phyloP scores from a whole-genome alignment of 1,140 invertebrate species.

The Geopemphigus sp. region DNA sequence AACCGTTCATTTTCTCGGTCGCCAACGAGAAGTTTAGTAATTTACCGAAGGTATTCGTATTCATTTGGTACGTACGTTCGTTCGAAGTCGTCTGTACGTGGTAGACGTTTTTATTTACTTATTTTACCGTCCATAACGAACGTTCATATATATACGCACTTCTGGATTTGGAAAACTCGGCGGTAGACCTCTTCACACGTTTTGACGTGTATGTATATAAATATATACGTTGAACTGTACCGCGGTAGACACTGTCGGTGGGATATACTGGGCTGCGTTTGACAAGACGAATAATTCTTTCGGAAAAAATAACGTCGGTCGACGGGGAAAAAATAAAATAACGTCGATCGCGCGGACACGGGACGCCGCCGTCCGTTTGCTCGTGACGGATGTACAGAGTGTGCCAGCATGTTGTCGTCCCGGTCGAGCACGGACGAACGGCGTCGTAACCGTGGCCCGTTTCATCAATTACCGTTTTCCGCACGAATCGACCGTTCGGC shows the following conservation, averaged over 20 bases:
- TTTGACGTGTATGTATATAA: neutral
- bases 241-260: neutral
- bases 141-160: too few species aligned
- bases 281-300: conserved; percentile 31
- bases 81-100: neutral
- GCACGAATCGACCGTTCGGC: too few species aligned
- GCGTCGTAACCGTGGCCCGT: neutral
- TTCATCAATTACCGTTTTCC: too few species aligned
- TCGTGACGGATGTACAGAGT: conserved; percentile 9
- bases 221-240: neutral
- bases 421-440: neutral
- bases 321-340: neutral
- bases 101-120: conserved; percentile 6
- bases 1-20: conserved; percentile 8
- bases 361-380: neutral
- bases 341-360: conserved; percentile 10
- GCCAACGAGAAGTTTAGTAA: neutral
- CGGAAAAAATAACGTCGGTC: neutral
- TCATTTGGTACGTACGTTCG: neutral
- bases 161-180: neutral
- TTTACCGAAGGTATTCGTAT: conserved; percentile 6
- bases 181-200: conserved; percentile 2
- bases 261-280: neutral
- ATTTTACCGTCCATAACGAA: too few species aligned
- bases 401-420: neutral